Percentiles rank a stretch among this genome's conserved stretches.
These are phyloP conservation scores for Rhineura floridana DNA, from an alignment of 2,113 vertebrate species.

Conservation along the genomic window DNA sequence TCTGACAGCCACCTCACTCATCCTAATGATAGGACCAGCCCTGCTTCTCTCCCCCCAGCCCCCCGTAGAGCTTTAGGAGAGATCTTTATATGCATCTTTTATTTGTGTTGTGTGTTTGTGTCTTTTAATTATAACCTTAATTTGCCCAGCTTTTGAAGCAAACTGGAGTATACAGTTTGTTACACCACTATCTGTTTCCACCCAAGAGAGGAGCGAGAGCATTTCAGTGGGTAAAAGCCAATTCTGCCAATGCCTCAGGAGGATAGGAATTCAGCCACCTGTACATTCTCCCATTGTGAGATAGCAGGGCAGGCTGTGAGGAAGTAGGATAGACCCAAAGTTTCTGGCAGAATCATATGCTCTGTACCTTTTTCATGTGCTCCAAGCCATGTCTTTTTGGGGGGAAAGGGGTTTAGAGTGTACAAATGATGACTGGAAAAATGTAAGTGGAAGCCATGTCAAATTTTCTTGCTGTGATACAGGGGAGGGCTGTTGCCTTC, in stretches of 20 bases:
- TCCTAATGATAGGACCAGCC: background rate
- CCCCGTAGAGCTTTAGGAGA: too few species aligned
- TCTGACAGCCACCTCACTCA: background rate
- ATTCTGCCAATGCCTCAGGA: background rate
- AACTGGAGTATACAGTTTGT: background rate
- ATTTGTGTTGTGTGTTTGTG: background rate
- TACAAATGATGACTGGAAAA: background rate
- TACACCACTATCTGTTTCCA: too few species aligned
- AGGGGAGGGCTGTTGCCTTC: too few species aligned
- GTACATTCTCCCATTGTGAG: background rate
- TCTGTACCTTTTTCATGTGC: background rate
- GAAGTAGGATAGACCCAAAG: background rate
- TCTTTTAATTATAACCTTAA: background rate
- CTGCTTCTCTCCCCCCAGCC: background rate
- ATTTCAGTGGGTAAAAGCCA: too few species aligned
- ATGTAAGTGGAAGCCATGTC: background rate
- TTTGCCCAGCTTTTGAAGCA: background rate
- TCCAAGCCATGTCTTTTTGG: too few species aligned
- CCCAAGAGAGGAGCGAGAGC: too few species aligned
- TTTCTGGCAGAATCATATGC: background rate
- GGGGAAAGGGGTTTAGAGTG: background rate
- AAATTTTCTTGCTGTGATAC: background rate
- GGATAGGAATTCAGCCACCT: background rate
- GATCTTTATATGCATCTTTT: background rate
- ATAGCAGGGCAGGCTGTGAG: background rate